Conservation (phyloP, 1,140 invertebrate species). For the Zeugodacus cucurbitae region DNA sequence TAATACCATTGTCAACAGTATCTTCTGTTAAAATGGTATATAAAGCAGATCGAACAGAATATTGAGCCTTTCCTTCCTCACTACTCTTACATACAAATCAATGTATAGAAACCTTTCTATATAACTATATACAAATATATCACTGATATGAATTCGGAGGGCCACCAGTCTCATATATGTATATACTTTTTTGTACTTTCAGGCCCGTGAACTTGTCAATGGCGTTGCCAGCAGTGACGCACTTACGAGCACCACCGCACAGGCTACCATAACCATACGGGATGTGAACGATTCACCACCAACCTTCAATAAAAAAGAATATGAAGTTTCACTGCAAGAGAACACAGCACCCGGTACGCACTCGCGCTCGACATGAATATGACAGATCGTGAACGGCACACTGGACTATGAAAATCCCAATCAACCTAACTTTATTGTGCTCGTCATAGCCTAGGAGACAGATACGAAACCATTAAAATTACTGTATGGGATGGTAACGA, state of each 20-base stretch:
- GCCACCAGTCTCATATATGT: not conserved
- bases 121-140: too few relatives aligned
- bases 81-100: too few relatives aligned
- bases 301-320: slow-evolving; percentile 82
- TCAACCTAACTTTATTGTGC: slow-evolving; percentile 88
- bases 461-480: slow-evolving; percentile 86
- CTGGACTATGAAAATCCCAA: slow-evolving; percentile 93
- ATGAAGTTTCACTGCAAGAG: slow-evolving; percentile 82
- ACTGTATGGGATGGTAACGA: slow-evolving; percentile 90
- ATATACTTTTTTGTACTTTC: slow-evolving; percentile 39
- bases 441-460: slow-evolving; percentile 85
- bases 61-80: not conserved
- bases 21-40: too few relatives aligned
- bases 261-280: slow-evolving; percentile 84
- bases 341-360: slow-evolving; percentile 83
- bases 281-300: slow-evolving; percentile 96
- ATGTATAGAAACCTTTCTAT: too few relatives aligned
- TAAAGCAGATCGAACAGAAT: not conserved
- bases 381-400: slow-evolving; percentile 82
- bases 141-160: too few relatives aligned
- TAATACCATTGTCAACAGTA: too few relatives aligned
- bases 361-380: slow-evolving; percentile 88
- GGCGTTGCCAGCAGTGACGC: slow-evolving; percentile 76
- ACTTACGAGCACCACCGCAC: slow-evolving; percentile 74
- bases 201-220: slow-evolving; percentile 80